phyloP scores from a whole-genome alignment of 2,797 vertebrate species.

The Margarornis squamiger region DNA sequence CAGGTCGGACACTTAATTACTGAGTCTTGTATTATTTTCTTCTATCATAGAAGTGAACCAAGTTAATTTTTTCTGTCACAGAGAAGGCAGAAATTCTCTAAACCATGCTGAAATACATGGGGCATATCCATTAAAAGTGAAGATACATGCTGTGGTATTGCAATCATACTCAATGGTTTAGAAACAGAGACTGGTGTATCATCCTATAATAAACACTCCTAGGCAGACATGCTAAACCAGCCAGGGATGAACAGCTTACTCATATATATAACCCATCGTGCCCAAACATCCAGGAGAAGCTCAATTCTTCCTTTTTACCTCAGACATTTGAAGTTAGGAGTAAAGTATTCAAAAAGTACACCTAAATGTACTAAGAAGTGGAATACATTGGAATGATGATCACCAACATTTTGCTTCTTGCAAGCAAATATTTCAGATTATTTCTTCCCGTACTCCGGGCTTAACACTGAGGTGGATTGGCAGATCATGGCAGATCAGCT shows the following conservation, averaged over 20 bases:
- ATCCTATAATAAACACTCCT: not conserved
- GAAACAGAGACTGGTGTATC: not conserved
- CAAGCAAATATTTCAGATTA: not conserved
- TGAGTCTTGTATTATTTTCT: conserved; percentile 45
- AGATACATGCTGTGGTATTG: not conserved
- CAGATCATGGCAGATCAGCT: not conserved
- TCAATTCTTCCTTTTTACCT: not conserved
- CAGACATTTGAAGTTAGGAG: not conserved
- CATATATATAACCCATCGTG: not conserved
- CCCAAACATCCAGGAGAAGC: not conserved
- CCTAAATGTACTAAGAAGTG: not conserved
- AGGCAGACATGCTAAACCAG: not conserved
- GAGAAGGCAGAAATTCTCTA: conserved; percentile 15
- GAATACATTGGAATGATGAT: not conserved
- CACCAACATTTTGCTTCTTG: not conserved
- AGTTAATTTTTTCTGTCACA: conserved; percentile 13
- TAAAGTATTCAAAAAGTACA: not conserved
- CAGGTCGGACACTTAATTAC: conserved; percentile 34
- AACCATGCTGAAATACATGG: not conserved
- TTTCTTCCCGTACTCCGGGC: not conserved
- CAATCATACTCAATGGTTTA: not conserved
- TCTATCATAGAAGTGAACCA: not conserved
- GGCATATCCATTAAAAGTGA: not conserved
- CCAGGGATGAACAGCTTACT: not conserved
- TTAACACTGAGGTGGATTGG: not conserved